Conservation (phyloP, 1,140 invertebrate species). For the Lepidurus apus region DNA sequence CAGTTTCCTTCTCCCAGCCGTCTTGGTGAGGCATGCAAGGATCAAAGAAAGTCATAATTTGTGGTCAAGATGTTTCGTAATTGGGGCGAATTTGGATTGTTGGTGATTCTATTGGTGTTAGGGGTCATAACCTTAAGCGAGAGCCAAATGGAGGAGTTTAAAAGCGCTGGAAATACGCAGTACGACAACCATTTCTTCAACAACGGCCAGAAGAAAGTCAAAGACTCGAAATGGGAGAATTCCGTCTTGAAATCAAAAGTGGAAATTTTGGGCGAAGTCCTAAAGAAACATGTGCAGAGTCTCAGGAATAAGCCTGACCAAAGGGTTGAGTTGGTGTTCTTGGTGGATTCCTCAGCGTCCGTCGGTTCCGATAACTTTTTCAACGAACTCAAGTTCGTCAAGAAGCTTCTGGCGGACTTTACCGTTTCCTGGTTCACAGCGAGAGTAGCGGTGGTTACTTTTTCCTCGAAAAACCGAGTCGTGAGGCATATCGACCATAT, state of each 20-base stretch:
- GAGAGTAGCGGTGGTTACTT: slow-evolving; percentile 60
- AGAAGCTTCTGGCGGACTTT: slow-evolving; percentile 64
- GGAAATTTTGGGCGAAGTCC: slow-evolving; percentile 51
- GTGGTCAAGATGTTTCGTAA: not conserved
- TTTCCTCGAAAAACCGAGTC: slow-evolving; percentile 55
- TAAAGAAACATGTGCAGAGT: slow-evolving; percentile 51
- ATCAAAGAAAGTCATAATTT: too few relatives aligned
- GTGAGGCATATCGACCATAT: slow-evolving; percentile 60
- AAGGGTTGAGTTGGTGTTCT: slow-evolving; percentile 60
- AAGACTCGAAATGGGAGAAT: slow-evolving; percentile 41
- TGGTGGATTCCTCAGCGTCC: slow-evolving; percentile 62
- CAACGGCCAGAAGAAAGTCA: slow-evolving; percentile 40
- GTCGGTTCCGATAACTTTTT: slow-evolving; percentile 61
- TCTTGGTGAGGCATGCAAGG: not conserved
- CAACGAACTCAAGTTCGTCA: slow-evolving; percentile 64
- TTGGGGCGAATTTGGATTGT: not conserved
- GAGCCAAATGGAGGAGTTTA: not conserved
- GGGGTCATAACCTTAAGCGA: not conserved
- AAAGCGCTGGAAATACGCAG: slow-evolving; percentile 5
- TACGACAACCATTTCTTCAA: slow-evolving; percentile 40
- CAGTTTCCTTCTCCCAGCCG: slow-evolving; percentile 20
- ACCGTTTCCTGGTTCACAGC: slow-evolving; percentile 58
- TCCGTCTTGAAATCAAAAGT: slow-evolving; percentile 50
- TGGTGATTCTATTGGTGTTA: not conserved
- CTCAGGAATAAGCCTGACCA: slow-evolving; percentile 41